A percentile compares a stretch with the other conserved stretches of the same genome.
Evolutionary conservation across 1,140 invertebrate genomes (phyloP).

Genomic region (Solenopsis invicta): DNA sequence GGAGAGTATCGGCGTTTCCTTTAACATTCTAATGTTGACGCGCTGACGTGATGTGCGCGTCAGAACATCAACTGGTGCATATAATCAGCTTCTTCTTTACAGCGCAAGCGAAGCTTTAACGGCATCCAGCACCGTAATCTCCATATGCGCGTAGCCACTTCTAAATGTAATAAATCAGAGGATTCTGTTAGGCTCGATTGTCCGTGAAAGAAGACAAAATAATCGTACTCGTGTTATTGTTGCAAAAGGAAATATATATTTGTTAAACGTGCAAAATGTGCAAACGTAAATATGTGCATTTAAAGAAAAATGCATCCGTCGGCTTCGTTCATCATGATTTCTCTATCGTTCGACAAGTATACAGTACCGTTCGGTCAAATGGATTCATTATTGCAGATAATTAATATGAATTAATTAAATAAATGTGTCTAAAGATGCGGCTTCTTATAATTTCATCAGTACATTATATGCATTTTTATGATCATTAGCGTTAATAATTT

Average conservation of each 20-base stretch:
- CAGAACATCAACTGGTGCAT: neutral
- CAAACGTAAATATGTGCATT: slow-evolving; percentile 32
- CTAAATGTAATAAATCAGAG: slow-evolving; percentile 36
- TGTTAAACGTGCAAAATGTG: slow-evolving; percentile 45
- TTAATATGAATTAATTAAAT: slow-evolving; percentile 1
- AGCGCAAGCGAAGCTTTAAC: neutral
- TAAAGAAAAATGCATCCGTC: slow-evolving; percentile 26
- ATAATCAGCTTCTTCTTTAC: neutral
- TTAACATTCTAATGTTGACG: neutral
- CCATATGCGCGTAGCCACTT: neutral
- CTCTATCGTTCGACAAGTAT: slow-evolving; percentile 2
- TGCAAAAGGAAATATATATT: slow-evolving; percentile 48
- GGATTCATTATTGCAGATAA: slow-evolving; percentile 17
- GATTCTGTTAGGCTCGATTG: slow-evolving; percentile 43
- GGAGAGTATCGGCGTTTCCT: neutral
- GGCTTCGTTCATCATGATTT: slow-evolving; percentile 17
- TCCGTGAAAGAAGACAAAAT: neutral
- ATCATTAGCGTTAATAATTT: neutral
- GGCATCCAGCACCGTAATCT: slow-evolving; percentile 4
- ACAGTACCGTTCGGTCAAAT: slow-evolving; percentile 21
- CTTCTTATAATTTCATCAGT: neutral
- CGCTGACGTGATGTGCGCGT: neutral
- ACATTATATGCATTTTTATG: neutral
- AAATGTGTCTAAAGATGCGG: neutral
- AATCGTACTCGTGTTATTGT: slow-evolving; percentile 41